Percentiles rank a stretch among this genome's conserved stretches.
Evolutionary conservation across 1,140 invertebrate species (phyloP).

Genomic region (Elysia chlorotica): DNA sequence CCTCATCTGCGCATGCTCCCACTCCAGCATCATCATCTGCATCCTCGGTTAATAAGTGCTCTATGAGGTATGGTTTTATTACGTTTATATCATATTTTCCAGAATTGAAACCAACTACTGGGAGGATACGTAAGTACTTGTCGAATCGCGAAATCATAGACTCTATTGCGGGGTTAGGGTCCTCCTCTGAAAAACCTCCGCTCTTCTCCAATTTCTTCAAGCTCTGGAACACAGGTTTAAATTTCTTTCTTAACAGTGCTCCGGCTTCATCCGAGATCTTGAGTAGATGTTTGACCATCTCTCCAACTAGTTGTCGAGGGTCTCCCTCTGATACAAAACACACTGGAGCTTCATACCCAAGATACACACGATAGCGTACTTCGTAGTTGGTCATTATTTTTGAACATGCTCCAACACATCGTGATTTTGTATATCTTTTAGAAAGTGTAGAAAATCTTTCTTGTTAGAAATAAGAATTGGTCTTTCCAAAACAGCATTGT

Average conservation of each 20-base stretch:
- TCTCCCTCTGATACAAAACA: too few species aligned
- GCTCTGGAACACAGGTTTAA: neutral
- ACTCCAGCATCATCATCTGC: neutral
- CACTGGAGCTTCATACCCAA: too few species aligned
- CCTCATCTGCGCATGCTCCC: neutral
- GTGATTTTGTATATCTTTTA: too few species aligned
- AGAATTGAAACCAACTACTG: constrained; percentile 21
- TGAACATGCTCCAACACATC: too few species aligned
- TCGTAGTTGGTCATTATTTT: too few species aligned
- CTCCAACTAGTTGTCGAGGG: too few species aligned
- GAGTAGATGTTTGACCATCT: constrained; percentile 9
- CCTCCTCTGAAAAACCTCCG: neutral
- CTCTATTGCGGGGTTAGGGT: too few species aligned
- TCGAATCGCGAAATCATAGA: too few species aligned
- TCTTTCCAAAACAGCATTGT: too few species aligned
- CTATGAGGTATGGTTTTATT: constrained; percentile 23
- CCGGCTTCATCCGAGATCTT: neutral
- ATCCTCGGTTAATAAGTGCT: constrained; percentile 1
- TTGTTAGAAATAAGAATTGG: too few species aligned
- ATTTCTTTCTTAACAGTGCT: neutral
- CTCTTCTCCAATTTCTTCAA: neutral
- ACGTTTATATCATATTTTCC: constrained; percentile 30
- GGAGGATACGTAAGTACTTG: constrained; percentile 17
- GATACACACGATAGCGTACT: too few species aligned
- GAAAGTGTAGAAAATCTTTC: too few species aligned